Evolutionary conservation across 2,113 vertebrate genomes (phyloP), one percentile per base, ranked within the genome.

Genomic region (Marcusenius ussheri): DNA sequence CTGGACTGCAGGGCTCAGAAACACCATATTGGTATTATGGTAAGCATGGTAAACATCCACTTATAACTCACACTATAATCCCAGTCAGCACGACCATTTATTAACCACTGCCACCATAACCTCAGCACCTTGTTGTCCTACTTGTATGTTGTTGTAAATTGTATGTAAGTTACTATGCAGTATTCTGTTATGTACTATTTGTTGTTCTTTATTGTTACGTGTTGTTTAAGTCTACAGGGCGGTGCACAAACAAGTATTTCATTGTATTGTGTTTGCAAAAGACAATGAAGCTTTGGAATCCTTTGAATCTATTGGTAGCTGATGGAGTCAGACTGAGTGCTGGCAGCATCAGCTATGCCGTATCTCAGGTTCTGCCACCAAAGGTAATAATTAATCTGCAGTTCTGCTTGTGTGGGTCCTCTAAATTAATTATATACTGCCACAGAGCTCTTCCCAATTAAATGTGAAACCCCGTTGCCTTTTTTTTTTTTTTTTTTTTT

Each of bases 351-450:
- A 77, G 31, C 70, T 2, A 15, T 13, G 31, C 13, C 0, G 15
- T 39, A 19, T 80, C 74, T 19, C 39, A 45, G 24, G 27, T 53
- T 17, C 17, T 87, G 27, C 49, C 3, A n/a, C 50, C 31, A 4
- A 31, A 35, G 49, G 49, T 50, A 86, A 51, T 86, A 50, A 51
- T 84, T 86, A 87, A 53, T 87, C 47, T 53, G 50, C 50, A 53
- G 31, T 47, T 35, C 27, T 53, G 85, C 45, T 7, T 53, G 50
- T 31, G 24, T 87, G 85, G 24, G n/a, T 21, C 83, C 19, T 8
- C 45, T 84, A 24, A 21, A 84, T n/a, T 84, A n/a, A 84, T 84
- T 11, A 84, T 47, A 84, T 84, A n/a, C 42, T 84, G 83, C 83
- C 83, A 46, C 19, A 84, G 42, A 45, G 24, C 1, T n/a, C 42